Conservation (phyloP, 92 coral and sea anemone genomes). For the Porites lobata region DNA sequence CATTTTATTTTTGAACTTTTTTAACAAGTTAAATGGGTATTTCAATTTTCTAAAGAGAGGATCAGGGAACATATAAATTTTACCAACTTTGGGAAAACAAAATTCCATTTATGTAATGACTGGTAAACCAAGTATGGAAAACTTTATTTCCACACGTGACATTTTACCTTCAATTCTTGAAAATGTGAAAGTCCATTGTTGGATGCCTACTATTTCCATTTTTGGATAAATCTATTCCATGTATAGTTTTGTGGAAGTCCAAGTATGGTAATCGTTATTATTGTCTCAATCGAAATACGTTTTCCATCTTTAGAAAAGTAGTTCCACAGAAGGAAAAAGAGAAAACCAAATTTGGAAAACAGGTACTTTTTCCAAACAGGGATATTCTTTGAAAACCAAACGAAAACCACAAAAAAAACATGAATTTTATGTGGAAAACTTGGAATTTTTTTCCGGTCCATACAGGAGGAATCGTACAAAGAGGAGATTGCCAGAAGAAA, state of each 20-base stretch:
- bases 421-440: too few relatives aligned
- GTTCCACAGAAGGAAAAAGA: slow-evolving; percentile 25
- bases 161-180: slow-evolving; percentile 1
- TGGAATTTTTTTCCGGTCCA: too few relatives aligned
- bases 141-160: slow-evolving; percentile 12
- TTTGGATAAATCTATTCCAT: slow-evolving; percentile 30
- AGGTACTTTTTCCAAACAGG: slow-evolving; percentile 14
- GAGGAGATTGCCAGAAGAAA: too few relatives aligned
- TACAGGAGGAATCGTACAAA: too few relatives aligned
- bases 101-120: slow-evolving; percentile 12
- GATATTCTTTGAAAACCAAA: slow-evolving; percentile 21
- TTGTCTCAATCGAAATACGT: slow-evolving; percentile 26
- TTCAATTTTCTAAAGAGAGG: slow-evolving; percentile 17
- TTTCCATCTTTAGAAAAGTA: slow-evolving; percentile 26
- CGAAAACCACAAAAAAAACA: slow-evolving; percentile 3
- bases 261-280: slow-evolving; percentile 16
- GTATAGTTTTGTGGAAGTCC: slow-evolving; percentile 22
- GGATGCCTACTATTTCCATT: slow-evolving; percentile 11
- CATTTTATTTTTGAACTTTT: not conserved
- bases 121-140: slow-evolving; percentile 28
- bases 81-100: not conserved
- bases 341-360: slow-evolving; percentile 26
- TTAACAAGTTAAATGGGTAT: slow-evolving; percentile 10
- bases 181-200: slow-evolving; percentile 20
- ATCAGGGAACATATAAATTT: slow-evolving; percentile 2